Percentiles rank a stretch among this genome's conserved stretches.
Evolutionary conservation across 2,113 vertebrate species (phyloP).

Genomic region (Trematocara unimaculatum): DNA sequence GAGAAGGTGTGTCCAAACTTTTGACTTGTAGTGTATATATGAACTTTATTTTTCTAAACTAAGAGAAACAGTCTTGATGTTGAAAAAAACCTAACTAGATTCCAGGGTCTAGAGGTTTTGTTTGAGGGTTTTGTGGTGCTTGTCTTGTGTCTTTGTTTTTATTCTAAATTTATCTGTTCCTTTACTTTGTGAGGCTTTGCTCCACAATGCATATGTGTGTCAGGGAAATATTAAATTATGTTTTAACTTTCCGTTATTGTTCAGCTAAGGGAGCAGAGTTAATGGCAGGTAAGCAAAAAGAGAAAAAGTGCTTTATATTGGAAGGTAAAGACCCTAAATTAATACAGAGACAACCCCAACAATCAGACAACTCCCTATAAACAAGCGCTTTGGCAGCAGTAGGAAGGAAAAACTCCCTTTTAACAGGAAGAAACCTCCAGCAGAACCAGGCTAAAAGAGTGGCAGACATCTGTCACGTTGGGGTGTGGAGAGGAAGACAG

Average conservation of each 20-base stretch:
- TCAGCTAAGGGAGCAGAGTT: neutral
- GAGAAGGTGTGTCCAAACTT: neutral
- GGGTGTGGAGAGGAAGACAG: neutral
- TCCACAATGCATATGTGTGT: neutral
- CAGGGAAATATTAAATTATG: neutral
- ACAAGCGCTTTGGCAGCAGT: neutral
- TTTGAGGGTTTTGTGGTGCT: neutral
- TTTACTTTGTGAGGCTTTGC: neutral
- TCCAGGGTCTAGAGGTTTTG: neutral
- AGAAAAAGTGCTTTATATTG: neutral
- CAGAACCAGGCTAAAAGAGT: neutral
- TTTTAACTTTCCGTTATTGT: neutral
- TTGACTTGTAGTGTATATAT: neutral
- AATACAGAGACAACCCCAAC: neutral
- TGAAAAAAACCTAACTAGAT: neutral
- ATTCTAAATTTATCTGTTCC: fast-evolving
- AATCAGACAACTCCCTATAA: neutral
- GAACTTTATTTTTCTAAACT: neutral
- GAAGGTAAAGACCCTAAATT: neutral
- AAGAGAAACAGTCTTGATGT: neutral
- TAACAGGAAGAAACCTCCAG: neutral
- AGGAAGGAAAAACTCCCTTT: neutral
- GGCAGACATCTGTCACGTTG: neutral
- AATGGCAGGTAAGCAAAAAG: neutral
- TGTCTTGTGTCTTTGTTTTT: neutral